Percentiles rank a stretch among this genome's conserved stretches.
Evolutionary conservation across 2,888 invertebrate species (phyloP).

Genomic region (Cantharis lateralis): DNA sequence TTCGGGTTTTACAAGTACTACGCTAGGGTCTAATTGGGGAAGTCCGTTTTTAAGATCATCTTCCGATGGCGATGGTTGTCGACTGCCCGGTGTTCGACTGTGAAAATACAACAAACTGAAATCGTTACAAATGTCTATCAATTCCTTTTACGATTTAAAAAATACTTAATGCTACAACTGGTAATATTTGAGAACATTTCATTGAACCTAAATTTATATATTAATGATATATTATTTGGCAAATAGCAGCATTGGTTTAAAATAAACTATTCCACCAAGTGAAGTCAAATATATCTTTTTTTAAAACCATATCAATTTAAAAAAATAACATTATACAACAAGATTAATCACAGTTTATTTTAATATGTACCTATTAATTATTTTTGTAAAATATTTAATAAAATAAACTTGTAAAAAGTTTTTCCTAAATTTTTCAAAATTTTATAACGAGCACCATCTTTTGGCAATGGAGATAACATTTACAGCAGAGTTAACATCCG

Average conservation of each 20-base stretch:
- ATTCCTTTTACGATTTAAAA: neutral
- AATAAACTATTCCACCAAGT: neutral
- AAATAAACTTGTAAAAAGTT: neutral
- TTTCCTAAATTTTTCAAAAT: neutral
- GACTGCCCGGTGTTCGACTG: constrained; percentile 81
- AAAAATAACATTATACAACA: too few species aligned
- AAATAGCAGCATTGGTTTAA: too few species aligned
- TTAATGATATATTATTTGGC: too few species aligned
- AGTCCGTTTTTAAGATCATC: constrained; percentile 70
- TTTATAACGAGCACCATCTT: neutral
- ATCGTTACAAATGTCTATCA: constrained; percentile 16
- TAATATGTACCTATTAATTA: neutral
- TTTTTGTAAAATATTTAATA: neutral
- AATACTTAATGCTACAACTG: neutral
- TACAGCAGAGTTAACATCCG: neutral
- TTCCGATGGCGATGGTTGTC: constrained; percentile 91
- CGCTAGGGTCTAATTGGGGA: constrained; percentile 55
- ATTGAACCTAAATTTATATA: too few species aligned
- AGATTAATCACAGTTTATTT: too few species aligned
- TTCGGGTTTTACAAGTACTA: constrained; percentile 62
- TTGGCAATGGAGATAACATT: neutral
- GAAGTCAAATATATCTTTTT: neutral
- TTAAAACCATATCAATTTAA: neutral
- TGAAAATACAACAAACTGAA: constrained; percentile 28
- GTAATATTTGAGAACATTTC: neutral